A percentile compares a stretch with the other conserved stretches of the same genome.
Conservation (phyloP, 2,113 vertebrate genomes). For the Pseudorhombus dupliciocellatus region DNA sequence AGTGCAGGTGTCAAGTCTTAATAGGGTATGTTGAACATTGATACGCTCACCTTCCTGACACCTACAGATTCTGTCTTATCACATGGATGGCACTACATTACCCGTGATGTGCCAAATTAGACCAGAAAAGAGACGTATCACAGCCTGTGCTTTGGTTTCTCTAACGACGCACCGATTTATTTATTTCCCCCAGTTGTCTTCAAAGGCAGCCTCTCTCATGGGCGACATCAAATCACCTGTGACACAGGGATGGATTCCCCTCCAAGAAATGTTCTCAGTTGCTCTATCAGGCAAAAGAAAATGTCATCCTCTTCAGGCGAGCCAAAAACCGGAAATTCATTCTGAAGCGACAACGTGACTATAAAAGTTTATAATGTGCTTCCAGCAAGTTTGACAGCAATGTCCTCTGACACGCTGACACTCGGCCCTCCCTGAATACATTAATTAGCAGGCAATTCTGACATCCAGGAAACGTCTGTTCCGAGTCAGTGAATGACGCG, state of each 20-base stretch:
- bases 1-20: conserved; percentile 75
- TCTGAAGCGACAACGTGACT: conserved; percentile 34
- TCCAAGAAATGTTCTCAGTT: conserved; percentile 22
- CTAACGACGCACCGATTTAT: background rate
- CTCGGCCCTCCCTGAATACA: conserved; percentile 29
- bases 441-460: conserved; percentile 59
- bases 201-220: background rate
- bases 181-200: conserved; percentile 24
- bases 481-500: conserved; percentile 39
- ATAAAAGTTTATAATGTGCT: conserved; percentile 50
- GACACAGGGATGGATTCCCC: conserved; percentile 18
- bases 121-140: conserved; percentile 32
- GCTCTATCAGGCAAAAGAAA: conserved; percentile 32
- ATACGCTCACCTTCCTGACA: conserved; percentile 69
- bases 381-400: conserved; percentile 29
- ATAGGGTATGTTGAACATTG: conserved; percentile 77
- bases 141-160: conserved; percentile 10
- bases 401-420: conserved; percentile 52
- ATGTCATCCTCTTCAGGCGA: conserved; percentile 22
- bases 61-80: conserved; percentile 54
- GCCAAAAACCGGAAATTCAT: conserved; percentile 27
- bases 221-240: conserved; percentile 33
- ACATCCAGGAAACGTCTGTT: conserved; percentile 55
- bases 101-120: conserved; percentile 53
- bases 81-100: conserved; percentile 47